These are phyloP conservation scores for Melipona beecheii DNA, from an alignment of 2,888 invertebrate species.

Conservation along the genomic window DNA sequence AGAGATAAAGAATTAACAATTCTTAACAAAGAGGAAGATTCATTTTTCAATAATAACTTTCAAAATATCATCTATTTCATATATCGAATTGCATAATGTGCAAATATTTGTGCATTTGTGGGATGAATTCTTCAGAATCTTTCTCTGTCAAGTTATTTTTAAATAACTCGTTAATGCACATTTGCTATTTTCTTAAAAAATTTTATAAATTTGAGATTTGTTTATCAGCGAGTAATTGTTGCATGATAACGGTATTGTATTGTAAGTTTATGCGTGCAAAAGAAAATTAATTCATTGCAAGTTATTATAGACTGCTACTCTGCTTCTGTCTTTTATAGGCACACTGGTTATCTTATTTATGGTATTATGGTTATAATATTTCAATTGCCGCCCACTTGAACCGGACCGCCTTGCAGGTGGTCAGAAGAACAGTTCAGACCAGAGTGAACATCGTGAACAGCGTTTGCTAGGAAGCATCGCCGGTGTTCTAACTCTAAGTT, in stretches of 20 bases:
- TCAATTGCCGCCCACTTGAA: constrained; percentile 57
- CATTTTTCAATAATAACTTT: not conserved
- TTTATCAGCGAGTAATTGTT: not conserved
- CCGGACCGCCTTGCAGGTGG: constrained; percentile 57
- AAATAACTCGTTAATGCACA: not conserved
- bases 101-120: not conserved
- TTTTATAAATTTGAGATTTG: not conserved
- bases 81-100: not conserved
- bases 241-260: not conserved
- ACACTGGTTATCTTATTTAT: constrained; percentile 40
- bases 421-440: constrained; percentile 29
- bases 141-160: not conserved
- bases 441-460: constrained; percentile 40
- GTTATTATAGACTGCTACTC: constrained; percentile 5
- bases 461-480: constrained; percentile 36
- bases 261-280: not conserved
- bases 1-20: not conserved
- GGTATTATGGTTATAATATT: constrained; percentile 49
- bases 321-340: constrained; percentile 35
- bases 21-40: no score
- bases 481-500: constrained; percentile 53
- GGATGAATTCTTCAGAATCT: not conserved
- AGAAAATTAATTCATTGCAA: constrained; percentile 6
- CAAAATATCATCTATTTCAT: not conserved
- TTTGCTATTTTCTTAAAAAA: no score